A percentile compares a stretch with the other conserved stretches of the same genome.
Conservation (phyloP, 2,888 invertebrate genomes). For the Drosophila borborema region DNA sequence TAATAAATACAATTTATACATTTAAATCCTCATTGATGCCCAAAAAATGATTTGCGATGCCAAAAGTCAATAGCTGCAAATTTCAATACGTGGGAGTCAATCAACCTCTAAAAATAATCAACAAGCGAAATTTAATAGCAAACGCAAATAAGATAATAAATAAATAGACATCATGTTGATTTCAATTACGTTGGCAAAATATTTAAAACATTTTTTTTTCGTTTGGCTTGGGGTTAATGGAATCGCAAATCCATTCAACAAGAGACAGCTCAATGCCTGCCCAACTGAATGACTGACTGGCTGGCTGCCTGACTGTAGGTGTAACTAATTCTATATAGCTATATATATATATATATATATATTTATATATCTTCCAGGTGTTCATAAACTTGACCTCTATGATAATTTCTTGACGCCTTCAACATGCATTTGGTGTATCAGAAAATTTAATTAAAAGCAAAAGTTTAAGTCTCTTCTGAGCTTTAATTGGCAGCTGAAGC, state of each 20-base stretch:
- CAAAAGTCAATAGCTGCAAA: conserved; percentile 58
- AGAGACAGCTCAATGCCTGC: conserved; percentile 55
- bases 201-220: conserved; percentile 1
- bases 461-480: conserved; percentile 1
- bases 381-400: conserved; percentile 69
- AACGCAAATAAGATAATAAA: conserved; percentile 39
- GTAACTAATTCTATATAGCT: conserved; percentile 15
- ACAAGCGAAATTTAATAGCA: conserved; percentile 54
- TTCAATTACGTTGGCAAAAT: conserved; percentile 67
- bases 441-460: conserved; percentile 46
- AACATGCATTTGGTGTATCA: conserved; percentile 67
- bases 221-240: conserved; percentile 71
- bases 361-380: conserved; percentile 22
- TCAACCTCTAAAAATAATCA: conserved; percentile 53
- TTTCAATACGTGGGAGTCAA: conserved; percentile 73
- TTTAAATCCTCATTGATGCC: conserved; percentile 49
- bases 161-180: conserved; percentile 78
- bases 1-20: conserved; percentile 52
- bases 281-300: background rate
- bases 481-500: conserved; percentile 6
- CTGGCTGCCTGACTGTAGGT: background rate
- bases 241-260: conserved; percentile 52
- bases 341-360: too few relatives aligned
- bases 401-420: conserved; percentile 36
- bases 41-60: conserved; percentile 64